phyloP scores from a whole-genome alignment of 2,888 invertebrate species.

The Patella ulyssiponensis region DNA sequence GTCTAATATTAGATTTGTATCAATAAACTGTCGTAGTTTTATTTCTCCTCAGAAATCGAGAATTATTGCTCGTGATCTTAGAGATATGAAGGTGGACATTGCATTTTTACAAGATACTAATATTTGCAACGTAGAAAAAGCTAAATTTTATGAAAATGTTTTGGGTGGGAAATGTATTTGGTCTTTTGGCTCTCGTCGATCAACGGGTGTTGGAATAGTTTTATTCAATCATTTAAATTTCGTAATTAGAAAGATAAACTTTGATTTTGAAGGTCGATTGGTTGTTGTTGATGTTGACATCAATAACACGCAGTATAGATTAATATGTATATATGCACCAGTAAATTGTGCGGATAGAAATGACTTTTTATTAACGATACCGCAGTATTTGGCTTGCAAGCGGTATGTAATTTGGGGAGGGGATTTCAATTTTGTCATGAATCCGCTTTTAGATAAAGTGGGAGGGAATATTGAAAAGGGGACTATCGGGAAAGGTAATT shows the following conservation, averaged over 20 bases:
- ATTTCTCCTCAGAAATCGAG: slow-evolving; percentile 4
- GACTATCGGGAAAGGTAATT: not conserved
- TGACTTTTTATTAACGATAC: not conserved
- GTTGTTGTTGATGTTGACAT: not conserved
- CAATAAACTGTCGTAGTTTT: slow-evolving; percentile 9
- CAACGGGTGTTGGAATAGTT: not conserved
- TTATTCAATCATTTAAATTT: not conserved
- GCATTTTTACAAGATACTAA: not conserved
- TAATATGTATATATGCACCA: slow-evolving; percentile 2
- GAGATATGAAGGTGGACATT: not conserved
- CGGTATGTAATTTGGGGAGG: not conserved
- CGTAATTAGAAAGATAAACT: not conserved
- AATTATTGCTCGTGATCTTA: not conserved
- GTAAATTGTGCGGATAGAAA: not conserved
- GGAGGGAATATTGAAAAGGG: not conserved
- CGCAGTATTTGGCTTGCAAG: not conserved
- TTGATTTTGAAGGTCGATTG: not conserved
- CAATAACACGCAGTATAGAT: not conserved
- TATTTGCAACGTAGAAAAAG: not conserved
- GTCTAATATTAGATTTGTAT: not conserved
- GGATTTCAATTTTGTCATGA: slow-evolving; percentile 4
- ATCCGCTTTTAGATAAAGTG: not conserved
- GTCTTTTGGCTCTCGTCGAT: not conserved
- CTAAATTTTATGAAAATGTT: not conserved
- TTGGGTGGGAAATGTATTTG: not conserved